Evolutionary conservation across 2,797 vertebrate species (phyloP).

Genomic region (Sebastes oblongus): DNA sequence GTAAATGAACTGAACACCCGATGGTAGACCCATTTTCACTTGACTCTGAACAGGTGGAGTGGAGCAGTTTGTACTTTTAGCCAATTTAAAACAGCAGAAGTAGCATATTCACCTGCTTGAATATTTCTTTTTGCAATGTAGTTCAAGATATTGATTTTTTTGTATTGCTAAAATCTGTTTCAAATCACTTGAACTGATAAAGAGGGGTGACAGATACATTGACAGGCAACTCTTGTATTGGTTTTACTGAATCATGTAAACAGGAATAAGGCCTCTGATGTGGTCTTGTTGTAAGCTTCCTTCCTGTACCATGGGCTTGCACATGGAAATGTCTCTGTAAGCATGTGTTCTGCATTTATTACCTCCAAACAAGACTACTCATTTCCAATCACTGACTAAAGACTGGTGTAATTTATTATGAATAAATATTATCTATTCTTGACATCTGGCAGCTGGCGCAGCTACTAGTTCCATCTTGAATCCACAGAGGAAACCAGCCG

Average conservation of each 20-base stretch:
- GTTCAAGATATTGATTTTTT: background rate
- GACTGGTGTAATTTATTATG: conserved; percentile 66
- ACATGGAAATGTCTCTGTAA: conserved; percentile 64
- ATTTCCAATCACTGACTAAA: conserved; percentile 58
- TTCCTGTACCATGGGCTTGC: conserved; percentile 48
- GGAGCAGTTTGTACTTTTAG: conserved; percentile 9
- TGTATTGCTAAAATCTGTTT: conserved; percentile 12
- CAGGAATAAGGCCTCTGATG: conserved; percentile 22
- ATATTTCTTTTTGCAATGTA: conserved; percentile 19
- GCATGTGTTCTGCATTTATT: conserved; percentile 76
- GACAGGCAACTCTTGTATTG: conserved; percentile 6
- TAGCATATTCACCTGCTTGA: conserved; percentile 47
- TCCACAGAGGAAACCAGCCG: background rate
- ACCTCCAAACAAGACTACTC: conserved; percentile 65
- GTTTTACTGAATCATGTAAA: conserved; percentile 23
- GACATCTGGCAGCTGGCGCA: conserved; percentile 45
- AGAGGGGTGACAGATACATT: background rate
- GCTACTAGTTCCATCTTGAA: conserved; percentile 27
- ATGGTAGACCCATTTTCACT: background rate
- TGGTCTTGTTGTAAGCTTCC: conserved; percentile 21
- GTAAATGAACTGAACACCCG: conserved; percentile 3
- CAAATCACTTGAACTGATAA: background rate
- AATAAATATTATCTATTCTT: conserved; percentile 79
- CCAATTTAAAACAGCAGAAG: conserved; percentile 26
- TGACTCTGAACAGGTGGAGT: background rate